Evolutionary conservation across 1,140 invertebrate species (phyloP), one percentile per base, ranked within the genome.

Genomic region (Trichoplusia ni): DNA sequence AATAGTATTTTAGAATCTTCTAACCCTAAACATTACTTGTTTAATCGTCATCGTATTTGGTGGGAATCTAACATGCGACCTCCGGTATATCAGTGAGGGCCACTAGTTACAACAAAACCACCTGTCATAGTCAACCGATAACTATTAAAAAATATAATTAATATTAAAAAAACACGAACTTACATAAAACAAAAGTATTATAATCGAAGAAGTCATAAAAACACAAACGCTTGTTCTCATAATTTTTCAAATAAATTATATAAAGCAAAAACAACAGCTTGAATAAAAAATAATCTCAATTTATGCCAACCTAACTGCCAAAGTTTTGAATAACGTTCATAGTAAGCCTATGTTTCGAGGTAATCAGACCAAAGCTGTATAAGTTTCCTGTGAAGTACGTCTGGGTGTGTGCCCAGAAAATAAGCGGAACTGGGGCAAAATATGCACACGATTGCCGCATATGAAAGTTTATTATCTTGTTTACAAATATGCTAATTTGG

Each of bases 281-380:
- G 54, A 38, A 58, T 58, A 58, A 58, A 58, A 58, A 58, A 58
- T 58, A 58, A 58, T 58, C 54, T 58, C 54, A 58, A 58, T 58
- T 58, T 58, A 58, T 58, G 54, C 23, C 38, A 58, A 38, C 38
- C 54, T 21, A 58, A 58, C 54, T 58, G 54, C 54, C 54, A 58
- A 58, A 58, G 54, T 58, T 58, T 44, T 44, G 42, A 58, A 42
- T 58, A 44, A 58, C 21, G 54, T 44, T 14, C 54, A 58, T 58
- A 58, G 54, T 58, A 44, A 58, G 54, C 38, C 54, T 44, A 58
- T 58, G 42, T 58, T 58, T 58, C 21, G 38, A 44, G 54, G 54
- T 58, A 58, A 58, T 58, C 54, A 58, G 54, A 58, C 23, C 38
- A 58, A 16, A 6, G 14, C 14, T 44, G 54, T 21, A 58, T 23